phyloP scores from a whole-genome alignment of 2,888 invertebrate species.

The Pollenia labialis region DNA sequence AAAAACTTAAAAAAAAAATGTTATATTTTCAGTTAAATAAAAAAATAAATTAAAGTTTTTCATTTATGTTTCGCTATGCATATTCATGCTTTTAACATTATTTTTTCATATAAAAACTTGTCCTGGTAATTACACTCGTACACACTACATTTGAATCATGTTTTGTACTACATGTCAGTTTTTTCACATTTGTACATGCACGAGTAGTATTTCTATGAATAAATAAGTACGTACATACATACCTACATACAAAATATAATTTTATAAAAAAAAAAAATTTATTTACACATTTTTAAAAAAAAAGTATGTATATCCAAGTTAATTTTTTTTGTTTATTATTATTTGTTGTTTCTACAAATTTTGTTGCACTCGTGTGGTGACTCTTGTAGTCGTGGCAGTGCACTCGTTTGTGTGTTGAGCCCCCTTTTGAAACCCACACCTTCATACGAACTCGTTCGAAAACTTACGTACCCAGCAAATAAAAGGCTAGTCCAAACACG shows the following conservation, averaged over 20 bases:
- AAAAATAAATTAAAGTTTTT: too few relatives aligned
- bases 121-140: neutral
- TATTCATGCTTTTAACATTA: too few relatives aligned
- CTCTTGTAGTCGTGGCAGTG: conserved; percentile 18
- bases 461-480: conserved; percentile 3
- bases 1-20: too few relatives aligned
- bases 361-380: conserved; percentile 17
- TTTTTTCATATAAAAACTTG: neutral
- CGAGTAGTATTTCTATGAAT: conserved; percentile 19
- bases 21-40: too few relatives aligned
- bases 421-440: neutral
- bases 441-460: too few relatives aligned
- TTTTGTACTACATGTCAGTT: conserved; percentile 1
- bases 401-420: conserved; percentile 31
- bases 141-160: conserved; percentile 35
- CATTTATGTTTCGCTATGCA: too few relatives aligned
- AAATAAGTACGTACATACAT: conserved; percentile 2
- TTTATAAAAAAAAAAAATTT: conserved; percentile 39
- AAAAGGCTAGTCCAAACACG: too few relatives aligned
- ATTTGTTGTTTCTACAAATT: neutral
- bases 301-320: conserved; percentile 42
- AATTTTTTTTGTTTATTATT: conserved; percentile 1
- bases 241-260: too few relatives aligned
- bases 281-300: conserved; percentile 15
- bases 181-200: conserved; percentile 12